Base-by-base conservation (phyloP, 2,888 invertebrate genomes). In the Xestia ashworthii region DNA sequence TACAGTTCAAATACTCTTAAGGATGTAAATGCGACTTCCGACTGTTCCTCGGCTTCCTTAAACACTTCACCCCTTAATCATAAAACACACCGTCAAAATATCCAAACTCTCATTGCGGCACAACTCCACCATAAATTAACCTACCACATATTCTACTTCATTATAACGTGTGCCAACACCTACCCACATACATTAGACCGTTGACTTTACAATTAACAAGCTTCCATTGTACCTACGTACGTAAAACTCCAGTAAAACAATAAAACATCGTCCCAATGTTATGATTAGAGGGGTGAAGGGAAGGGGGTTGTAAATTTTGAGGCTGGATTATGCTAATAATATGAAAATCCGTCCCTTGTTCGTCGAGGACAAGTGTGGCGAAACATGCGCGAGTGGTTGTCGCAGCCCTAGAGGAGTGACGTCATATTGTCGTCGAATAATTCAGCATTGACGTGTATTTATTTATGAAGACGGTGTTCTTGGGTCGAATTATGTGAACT, bases 311-410 rank as follows among this genome's bases (percentile, higher is more conserved):
- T 86, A 81, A 89, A 90, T 88, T 85, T 81, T 82, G 79, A 86
- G 86, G 83, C 85, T 72, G 92, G 93, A 95, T 95, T 95, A 95
- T 95, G 95, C 91, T 92, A 95, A 95, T 95, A 89, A 89, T 93
- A 94, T 93, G 92, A 93, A 93, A 94, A 93, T 93, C 91, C 90
- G 89, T 81, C 83, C 88, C 88, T 84, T 92, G 91, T 90, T 82
- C 86, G 74, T 71, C 38, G 77, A 71, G 84, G 90, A 88, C 92
- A 92, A 92, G 89, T 91, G 91, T 86, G 89, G 86, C 89, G 83
- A 78, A 85, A 90, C 91, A 91, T 83, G 87, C 82, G 81, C 81
- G 86, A 75, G 81, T 78, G 76, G 78, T 83, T 83, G 85, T 83
- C 84, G 88, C 82, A 89, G 78, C 89, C 90, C 90, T 89, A 78